A percentile compares a stretch with the other conserved stretches of the same genome.
Conservation (phyloP, 2,888 invertebrate species). For the Limnephilus auricula region DNA sequence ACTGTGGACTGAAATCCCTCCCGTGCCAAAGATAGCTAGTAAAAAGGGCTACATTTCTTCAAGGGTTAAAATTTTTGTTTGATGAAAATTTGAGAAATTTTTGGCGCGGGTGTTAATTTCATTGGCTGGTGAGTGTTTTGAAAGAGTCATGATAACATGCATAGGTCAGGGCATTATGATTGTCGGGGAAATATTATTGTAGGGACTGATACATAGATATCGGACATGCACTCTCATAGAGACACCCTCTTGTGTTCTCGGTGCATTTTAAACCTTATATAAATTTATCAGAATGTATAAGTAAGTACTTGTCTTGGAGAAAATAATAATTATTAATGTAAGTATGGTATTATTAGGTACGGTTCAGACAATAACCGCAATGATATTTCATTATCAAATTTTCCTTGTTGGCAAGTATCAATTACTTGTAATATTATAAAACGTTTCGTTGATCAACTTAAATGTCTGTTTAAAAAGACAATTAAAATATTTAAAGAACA, state of each 20-base stretch:
- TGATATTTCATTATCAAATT: not conserved
- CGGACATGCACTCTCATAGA: not conserved
- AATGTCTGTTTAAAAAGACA: too few species aligned
- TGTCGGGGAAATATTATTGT: not conserved
- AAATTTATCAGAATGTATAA: not conserved
- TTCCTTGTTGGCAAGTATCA: not conserved
- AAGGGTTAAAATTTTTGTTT: not conserved
- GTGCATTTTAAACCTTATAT: not conserved
- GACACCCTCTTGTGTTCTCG: not conserved
- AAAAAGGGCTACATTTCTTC: not conserved
- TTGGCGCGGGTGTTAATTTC: not conserved
- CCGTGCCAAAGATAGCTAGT: not conserved
- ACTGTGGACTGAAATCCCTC: not conserved
- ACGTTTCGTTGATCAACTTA: too few species aligned
- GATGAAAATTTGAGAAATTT: not conserved
- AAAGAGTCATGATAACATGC: not conserved
- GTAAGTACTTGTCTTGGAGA: not conserved
- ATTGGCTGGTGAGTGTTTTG: not conserved
- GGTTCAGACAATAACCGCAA: not conserved
- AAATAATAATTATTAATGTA: not conserved
- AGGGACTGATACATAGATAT: not conserved
- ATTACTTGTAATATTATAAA: too few species aligned
- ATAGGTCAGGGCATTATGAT: slow-evolving; percentile 11
- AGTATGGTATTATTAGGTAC: not conserved
- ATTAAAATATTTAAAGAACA: too few species aligned